Percentiles rank a stretch among this genome's conserved stretches.
Conservation (phyloP, 2,113 vertebrate species). For the Eretmochelys imbricata region DNA sequence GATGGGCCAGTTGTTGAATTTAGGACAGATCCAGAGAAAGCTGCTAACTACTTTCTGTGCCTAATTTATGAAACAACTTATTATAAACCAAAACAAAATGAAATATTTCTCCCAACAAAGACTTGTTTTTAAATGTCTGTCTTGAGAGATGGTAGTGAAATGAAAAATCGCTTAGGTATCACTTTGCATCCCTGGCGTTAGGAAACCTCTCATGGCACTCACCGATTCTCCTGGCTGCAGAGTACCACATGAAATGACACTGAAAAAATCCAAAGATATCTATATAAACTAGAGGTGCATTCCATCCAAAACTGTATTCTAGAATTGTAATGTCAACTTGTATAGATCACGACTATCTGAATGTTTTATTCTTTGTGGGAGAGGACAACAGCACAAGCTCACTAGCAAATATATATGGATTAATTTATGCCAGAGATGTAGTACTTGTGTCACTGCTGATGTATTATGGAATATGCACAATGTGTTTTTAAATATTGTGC, state of each 20-base stretch:
- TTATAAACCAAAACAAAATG: background rate
- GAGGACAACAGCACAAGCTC: rapidly evolving
- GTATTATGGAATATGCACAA: too few relatives aligned
- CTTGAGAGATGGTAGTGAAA: background rate
- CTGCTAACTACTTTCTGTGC: background rate
- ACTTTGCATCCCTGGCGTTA: background rate
- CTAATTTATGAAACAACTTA: background rate
- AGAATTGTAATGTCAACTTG: background rate
- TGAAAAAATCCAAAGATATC: background rate
- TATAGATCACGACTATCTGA: background rate
- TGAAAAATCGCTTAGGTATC: background rate
- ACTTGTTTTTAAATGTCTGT: background rate
- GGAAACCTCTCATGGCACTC: rapidly evolving
- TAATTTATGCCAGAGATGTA: background rate
- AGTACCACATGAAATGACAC: rapidly evolving
- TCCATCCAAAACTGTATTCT: rapidly evolving
- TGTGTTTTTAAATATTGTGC: too few relatives aligned
- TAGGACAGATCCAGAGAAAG: background rate
- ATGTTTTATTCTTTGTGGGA: background rate
- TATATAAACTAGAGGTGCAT: background rate
- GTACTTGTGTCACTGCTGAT: rapidly evolving
- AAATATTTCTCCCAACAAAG: background rate
- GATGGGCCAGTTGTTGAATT: background rate
- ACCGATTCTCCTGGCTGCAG: rapidly evolving
- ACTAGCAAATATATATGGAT: too few relatives aligned